Percentiles rank a stretch among this genome's conserved stretches.
Evolutionary conservation across 1,140 invertebrate genomes (phyloP).

Genomic region (Ridgeia piscesae): DNA sequence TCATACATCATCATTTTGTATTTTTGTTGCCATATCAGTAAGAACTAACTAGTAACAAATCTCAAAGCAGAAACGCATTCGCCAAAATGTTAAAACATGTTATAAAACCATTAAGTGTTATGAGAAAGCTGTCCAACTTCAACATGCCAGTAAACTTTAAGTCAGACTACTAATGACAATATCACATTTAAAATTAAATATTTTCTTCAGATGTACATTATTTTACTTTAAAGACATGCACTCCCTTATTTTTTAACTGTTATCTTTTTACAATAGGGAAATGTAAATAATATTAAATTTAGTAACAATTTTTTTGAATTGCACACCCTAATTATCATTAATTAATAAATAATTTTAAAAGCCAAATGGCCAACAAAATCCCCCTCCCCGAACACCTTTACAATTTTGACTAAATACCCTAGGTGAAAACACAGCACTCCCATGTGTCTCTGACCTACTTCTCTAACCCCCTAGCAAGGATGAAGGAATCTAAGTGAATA

Average conservation of each 20-base stretch:
- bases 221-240: neutral
- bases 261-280: neutral
- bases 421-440: neutral
- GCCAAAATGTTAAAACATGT: neutral
- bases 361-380: no score
- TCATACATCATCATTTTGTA: neutral
- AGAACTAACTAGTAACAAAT: neutral
- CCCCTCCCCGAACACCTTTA: neutral
- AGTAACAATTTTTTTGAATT: no score
- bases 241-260: neutral
- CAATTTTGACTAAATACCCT: neutral
- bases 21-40: neutral
- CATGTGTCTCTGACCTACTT: no score
- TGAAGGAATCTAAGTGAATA: neutral
- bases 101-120: neutral
- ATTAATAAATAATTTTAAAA: no score
- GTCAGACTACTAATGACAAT: neutral
- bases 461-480: neutral
- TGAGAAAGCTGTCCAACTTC: neutral
- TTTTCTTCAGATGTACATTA: neutral
- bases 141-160: neutral
- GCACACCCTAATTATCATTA: no score
- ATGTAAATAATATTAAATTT: neutral
- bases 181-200: slow-evolving; percentile 1
- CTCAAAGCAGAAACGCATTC: neutral